Evolutionary conservation across 2,888 invertebrate genomes (phyloP), one percentile per base, ranked within the genome.

Genomic region (Tiphia femorata): DNA sequence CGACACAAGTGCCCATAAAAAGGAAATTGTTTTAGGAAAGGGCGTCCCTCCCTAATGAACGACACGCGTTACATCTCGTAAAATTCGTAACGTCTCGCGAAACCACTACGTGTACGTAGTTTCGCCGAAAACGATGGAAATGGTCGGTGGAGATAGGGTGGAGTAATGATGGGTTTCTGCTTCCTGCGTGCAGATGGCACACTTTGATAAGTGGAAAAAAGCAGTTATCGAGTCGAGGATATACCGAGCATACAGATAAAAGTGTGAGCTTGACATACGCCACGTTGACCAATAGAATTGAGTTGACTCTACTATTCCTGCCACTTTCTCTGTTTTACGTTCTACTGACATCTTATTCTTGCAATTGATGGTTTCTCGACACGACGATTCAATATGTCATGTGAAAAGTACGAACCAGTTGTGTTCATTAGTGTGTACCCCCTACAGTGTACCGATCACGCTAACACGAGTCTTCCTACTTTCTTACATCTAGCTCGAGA

Each of bases 151-250:
- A 65, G 72, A 73, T 77, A 75, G 57, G 58, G 44, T 51, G 33
- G 54, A 50, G 58, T 65, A 76, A 75, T 76, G 64, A 75, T 60
- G 63, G 68, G 65, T 57, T 55, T 65, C 50, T 43, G 50, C 52
- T 52, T 55, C 44, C 59, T 57, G 62, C 66, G 29, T 65, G 7
- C 17, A 64, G 67, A 75, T 72, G 78, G 72, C 74, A 74, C 67
- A 72, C 61, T 76, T 77, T 70, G 75, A 75, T 68, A 74, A 64
- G 62, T 55, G 29, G 62, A 60, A 66, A 21, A 8, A 33, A 33
- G 33, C 12, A 14, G 57, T 70, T 70, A 70, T 74, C 66, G 66
- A 66, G n/a, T 40, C 52, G 58, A 38, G 59, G n/a, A n/a, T n/a
- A n/a, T n/a, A n/a, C n/a, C n/a, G n/a, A n/a, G n/a, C n/a, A n/a